phyloP scores from a whole-genome alignment of 2,888 invertebrate genomes.

The Ophonus ardosiacus region DNA sequence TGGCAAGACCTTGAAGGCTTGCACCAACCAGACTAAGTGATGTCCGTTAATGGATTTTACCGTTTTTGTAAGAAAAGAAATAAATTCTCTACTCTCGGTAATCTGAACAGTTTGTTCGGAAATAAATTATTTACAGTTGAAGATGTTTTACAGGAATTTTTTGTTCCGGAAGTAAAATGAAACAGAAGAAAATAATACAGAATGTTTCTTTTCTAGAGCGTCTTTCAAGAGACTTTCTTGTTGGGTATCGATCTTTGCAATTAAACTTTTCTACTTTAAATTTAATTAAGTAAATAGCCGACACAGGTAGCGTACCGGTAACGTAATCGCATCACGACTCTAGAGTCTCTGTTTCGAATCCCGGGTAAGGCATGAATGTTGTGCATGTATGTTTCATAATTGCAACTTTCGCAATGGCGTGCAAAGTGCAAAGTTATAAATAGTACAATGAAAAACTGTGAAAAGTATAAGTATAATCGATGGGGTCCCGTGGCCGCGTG shows the following conservation, averaged over 20 bases:
- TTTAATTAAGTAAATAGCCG: too few relatives aligned
- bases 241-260: not conserved
- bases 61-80: constrained; percentile 41
- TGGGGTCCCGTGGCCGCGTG: too few relatives aligned
- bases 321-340: too few relatives aligned
- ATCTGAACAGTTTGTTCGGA: constrained; percentile 26
- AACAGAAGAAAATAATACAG: not conserved
- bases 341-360: too few relatives aligned
- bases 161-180: not conserved
- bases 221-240: not conserved
- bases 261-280: not conserved
- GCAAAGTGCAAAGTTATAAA: too few relatives aligned
- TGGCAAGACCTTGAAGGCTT: constrained; percentile 12
- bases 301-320: too few relatives aligned
- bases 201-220: not conserved
- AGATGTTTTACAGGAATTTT: constrained; percentile 28
- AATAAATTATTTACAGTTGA: constrained; percentile 50
- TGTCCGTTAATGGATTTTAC: constrained; percentile 46
- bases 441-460: too few relatives aligned
- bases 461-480: too few relatives aligned
- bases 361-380: too few relatives aligned
- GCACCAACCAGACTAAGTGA: constrained; percentile 36
- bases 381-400: too few relatives aligned
- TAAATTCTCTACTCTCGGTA: constrained; percentile 31
- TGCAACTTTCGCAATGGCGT: too few relatives aligned